A percentile compares a stretch with the other conserved stretches of the same genome.
These are phyloP conservation scores for Bovichtus variegatus DNA, from an alignment of 2,797 vertebrate species.

Conservation along the genomic window DNA sequence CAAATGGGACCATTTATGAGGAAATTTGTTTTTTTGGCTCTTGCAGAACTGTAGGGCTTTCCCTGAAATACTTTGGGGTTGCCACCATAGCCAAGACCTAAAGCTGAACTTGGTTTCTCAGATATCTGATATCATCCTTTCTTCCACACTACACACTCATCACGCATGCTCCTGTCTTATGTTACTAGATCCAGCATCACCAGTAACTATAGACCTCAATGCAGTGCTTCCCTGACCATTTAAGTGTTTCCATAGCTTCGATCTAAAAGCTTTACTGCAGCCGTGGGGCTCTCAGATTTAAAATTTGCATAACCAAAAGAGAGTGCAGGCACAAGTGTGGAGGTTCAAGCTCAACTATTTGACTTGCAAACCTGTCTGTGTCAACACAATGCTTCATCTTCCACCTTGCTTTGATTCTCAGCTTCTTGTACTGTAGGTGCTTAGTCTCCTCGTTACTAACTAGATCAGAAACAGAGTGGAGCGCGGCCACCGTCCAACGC, in stretches of 20 bases:
- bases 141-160: conserved; percentile 45
- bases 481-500: conserved; percentile 60
- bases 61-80: conserved; percentile 57
- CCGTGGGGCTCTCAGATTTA: conserved; percentile 58
- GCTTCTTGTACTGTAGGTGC: conserved; percentile 43
- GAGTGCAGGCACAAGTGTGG: conserved; percentile 58
- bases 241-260: conserved; percentile 61
- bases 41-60: conserved; percentile 63
- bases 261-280: conserved; percentile 52
- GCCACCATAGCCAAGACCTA: conserved; percentile 66
- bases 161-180: conserved; percentile 51
- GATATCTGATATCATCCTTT: conserved; percentile 65
- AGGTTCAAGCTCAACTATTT: conserved; percentile 72
- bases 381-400: conserved; percentile 65
- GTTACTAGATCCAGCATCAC: conserved; percentile 47
- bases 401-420: conserved; percentile 37
- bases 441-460: conserved; percentile 61
- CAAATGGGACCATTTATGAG: conserved; percentile 49
- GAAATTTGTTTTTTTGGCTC: conserved; percentile 45
- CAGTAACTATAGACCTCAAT: conserved; percentile 46
- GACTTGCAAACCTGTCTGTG: conserved; percentile 82
- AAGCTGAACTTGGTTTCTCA: conserved; percentile 67
- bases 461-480: conserved; percentile 70
- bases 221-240: conserved; percentile 50
- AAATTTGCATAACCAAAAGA: conserved; percentile 84